Base-by-base conservation (phyloP, 2,113 vertebrate genomes). In the Ictidomys tridecemlineatus region DNA sequence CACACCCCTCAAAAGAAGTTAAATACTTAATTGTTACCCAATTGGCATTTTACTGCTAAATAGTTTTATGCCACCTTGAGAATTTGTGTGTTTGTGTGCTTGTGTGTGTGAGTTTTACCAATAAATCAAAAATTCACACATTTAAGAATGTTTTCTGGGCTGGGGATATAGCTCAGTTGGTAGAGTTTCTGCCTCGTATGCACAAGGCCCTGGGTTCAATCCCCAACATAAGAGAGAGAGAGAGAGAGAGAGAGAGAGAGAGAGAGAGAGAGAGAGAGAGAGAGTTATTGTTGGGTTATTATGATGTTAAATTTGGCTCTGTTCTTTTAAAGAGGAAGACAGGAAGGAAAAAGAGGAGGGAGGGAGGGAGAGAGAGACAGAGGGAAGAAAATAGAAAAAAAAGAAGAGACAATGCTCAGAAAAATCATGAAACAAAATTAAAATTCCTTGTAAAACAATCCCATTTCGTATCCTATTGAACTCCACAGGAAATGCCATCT, bases 401-500 rank as follows among this genome's bases (percentile, higher is more conserved):
- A 58, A 17, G 8, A 1, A 37, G 77, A 78, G 34, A 53, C 14
- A 14, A 18, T 22, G 56, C 51, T 94, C 39, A 67, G 26, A 53
- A 97, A 96, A 97, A 80, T 84, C n/a, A 84, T 93, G 37, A 95
- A 93, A 69, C 18, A 42, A 65, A 53, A 95, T 89, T 73, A 89
- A 83, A 88, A 94, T 93, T 93, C 92, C 78, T 76, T 39, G 12
- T 87, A 96, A 94, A 96, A 92, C 70, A 91, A 88, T 93, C 53
- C 14, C 45, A 82, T 83, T 94, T 96, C 91, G 86, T 51, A 96
- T 89, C 65, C 74, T 89, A 80, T 89, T 96, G 95, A 97, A 92
- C 84, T 65, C 56, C 53, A 76, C 53, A 91, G 89, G 89, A 96
- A 97, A 95, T 93, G 92, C 67, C 96, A 97, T 97, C 97, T 98